Percentiles rank a stretch among this genome's conserved stretches.
Evolutionary conservation across 2,113 vertebrate genomes (phyloP).

Genomic region (Dryoscopus gambensis): DNA sequence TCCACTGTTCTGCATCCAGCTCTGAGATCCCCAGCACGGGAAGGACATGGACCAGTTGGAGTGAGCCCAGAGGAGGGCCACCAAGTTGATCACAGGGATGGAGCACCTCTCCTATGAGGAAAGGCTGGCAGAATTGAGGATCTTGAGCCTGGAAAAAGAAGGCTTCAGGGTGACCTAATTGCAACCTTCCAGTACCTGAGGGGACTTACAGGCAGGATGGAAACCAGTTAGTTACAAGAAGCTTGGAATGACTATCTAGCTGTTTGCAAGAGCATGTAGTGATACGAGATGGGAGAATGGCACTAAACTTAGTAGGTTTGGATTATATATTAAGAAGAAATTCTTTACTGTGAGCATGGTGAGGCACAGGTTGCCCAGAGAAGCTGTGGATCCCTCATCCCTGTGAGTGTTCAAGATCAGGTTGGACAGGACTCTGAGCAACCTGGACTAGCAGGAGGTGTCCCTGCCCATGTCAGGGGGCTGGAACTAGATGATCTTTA

Average conservation of each 20-base stretch:
- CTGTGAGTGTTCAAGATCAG: not conserved
- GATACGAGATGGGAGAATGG: not conserved
- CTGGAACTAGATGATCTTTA: not conserved
- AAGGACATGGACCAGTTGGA: not conserved
- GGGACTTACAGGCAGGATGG: not conserved
- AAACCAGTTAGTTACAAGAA: not conserved
- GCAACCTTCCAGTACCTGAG: not conserved
- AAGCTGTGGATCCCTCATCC: not conserved
- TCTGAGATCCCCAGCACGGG: not conserved
- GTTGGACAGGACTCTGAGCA: not conserved
- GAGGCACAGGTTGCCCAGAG: not conserved
- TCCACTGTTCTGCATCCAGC: not conserved
- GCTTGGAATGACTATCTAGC: not conserved
- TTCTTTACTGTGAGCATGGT: not conserved
- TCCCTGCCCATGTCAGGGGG: not conserved
- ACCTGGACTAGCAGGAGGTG: not conserved
- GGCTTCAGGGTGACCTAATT: not conserved
- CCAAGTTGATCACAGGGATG: not conserved
- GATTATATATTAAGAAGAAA: not conserved
- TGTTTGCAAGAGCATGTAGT: not conserved
- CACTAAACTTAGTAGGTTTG: not conserved
- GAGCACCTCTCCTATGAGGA: not conserved
- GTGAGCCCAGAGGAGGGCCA: not conserved
- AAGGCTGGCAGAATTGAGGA: not conserved
- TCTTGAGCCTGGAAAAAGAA: not conserved